Evolutionary conservation across 2,888 invertebrate species (phyloP), one percentile per base, ranked within the genome.

Genomic region (Geotrupes spiniger): DNA sequence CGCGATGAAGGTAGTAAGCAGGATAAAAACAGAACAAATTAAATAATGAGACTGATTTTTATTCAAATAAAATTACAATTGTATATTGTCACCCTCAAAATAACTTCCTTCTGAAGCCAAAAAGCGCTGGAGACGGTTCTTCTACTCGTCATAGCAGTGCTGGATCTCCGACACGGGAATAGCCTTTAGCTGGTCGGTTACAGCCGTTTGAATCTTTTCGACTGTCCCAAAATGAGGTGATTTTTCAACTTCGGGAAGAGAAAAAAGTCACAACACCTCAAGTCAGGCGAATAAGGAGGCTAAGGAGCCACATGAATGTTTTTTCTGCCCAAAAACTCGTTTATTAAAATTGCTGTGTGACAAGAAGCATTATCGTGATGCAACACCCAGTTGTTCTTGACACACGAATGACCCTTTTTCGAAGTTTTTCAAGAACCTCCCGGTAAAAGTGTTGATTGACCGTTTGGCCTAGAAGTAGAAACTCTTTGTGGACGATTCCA

Each of bases 161-260:
- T 52, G 48, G 47, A 56, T 57, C 51, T 52, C 55, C 10, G 50
- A 52, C 41, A 46, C 40, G 46, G 46, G 46, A 48, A 60, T 60
- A 49, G 46, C 52, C 53, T 60, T 60, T 49, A 62, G 51, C 49
- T 57, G 52, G 54, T 50, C 51, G 45, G 57, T 59, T 53, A 59
- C 58, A 48, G 54, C 42, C 39, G 27, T 57, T 57, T 60, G 39
- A 50, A 55, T 59, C 49, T 57, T 57, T 44, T 56, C 51, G 1
- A 57, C 14, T 53, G 47, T 58, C 51, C 43, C 56, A 51, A 63
- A 59, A 61, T 54, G 27, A 27, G 38, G 11, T 41, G 37, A 29
- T 9, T 33, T 33, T 33, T 33, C 33, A 33, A 33, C 12, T 10
- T 33, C 10, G 10, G 33, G 33, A 33, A 2, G 10, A 33, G 11